Evolutionary conservation across 2,797 vertebrate genomes (phyloP).

Genomic region (Scolopax rusticola): DNA sequence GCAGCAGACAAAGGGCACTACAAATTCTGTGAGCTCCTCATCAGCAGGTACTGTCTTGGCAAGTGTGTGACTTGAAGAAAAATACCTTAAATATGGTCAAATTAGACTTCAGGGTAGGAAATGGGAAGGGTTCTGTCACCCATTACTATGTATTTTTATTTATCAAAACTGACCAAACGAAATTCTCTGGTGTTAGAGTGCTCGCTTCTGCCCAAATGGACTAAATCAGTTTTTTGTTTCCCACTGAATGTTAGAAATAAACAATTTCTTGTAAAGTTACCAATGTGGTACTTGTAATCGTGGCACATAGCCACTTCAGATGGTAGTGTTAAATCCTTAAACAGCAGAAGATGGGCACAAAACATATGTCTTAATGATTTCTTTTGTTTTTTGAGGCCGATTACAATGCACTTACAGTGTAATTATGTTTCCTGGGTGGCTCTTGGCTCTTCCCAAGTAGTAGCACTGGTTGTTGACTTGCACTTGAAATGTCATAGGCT

Average conservation of each 20-base stretch:
- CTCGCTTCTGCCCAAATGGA: neutral
- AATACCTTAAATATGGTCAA: rapidly evolving
- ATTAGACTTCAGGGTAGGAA: neutral
- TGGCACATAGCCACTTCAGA: neutral
- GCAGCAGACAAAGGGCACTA: constrained; percentile 88
- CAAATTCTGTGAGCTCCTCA: constrained; percentile 87
- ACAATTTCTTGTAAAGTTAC: neutral
- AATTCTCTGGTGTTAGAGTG: neutral
- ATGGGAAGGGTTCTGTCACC: neutral
- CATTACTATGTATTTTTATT: rapidly evolving
- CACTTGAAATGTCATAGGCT: rapidly evolving
- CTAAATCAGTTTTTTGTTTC: neutral
- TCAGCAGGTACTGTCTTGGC: constrained; percentile 79
- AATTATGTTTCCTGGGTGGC: neutral
- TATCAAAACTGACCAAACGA: rapidly evolving
- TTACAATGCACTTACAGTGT: no score
- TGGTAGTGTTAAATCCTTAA: neutral
- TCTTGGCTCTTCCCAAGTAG: neutral
- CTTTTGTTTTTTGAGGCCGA: no score
- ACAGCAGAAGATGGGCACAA: neutral
- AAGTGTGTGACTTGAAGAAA: neutral
- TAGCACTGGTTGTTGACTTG: neutral
- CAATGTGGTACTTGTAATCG: rapidly evolving
- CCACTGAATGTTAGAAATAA: neutral
- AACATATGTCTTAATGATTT: rapidly evolving